These are phyloP conservation scores for Cataglyphis rosenhaueri DNA, from an alignment of 2,888 invertebrate species.

Conservation along the genomic window DNA sequence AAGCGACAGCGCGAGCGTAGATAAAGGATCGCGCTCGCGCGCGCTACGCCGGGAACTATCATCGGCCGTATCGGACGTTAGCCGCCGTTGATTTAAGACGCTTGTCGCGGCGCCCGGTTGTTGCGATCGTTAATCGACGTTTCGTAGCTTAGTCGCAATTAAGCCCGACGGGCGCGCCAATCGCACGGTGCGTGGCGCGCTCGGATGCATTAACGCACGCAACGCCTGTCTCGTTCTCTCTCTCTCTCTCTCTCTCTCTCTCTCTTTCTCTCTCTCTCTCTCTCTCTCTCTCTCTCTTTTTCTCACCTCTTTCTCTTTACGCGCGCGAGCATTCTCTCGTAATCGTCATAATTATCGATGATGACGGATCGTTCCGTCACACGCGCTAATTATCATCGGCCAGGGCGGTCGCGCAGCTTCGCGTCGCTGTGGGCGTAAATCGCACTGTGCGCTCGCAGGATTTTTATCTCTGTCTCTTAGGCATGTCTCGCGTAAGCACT, in stretches of 20 bases:
- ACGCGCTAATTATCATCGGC: constrained; percentile 75
- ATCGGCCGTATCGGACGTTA: constrained; percentile 58
- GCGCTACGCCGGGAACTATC: constrained; percentile 64
- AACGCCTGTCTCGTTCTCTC: constrained; percentile 46
- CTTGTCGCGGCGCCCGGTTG: constrained; percentile 75
- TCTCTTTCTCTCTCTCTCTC: neutral
- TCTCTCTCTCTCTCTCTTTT: too few species aligned
- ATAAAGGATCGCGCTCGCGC: constrained; percentile 69
- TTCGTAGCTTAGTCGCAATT: constrained; percentile 78
- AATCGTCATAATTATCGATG: constrained; percentile 80
- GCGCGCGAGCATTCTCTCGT: constrained; percentile 51
- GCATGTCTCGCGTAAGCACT: constrained; percentile 49
- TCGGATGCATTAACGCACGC: constrained; percentile 76
- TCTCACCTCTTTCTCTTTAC: neutral
- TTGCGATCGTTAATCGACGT: constrained; percentile 80
- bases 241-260: neutral
- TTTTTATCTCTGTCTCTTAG: constrained; percentile 65
- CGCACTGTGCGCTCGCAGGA: constrained; percentile 65
- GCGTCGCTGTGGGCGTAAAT: constrained; percentile 69
- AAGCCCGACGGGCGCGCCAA: constrained; percentile 72
- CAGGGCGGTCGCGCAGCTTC: constrained; percentile 53
- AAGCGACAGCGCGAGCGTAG: constrained; percentile 45
- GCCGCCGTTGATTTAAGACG: constrained; percentile 74
- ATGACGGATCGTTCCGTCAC: constrained; percentile 78
- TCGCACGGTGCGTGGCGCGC: constrained; percentile 57